phyloP scores from a whole-genome alignment of 2,888 invertebrate genomes.

The Gastrophysa polygoni region DNA sequence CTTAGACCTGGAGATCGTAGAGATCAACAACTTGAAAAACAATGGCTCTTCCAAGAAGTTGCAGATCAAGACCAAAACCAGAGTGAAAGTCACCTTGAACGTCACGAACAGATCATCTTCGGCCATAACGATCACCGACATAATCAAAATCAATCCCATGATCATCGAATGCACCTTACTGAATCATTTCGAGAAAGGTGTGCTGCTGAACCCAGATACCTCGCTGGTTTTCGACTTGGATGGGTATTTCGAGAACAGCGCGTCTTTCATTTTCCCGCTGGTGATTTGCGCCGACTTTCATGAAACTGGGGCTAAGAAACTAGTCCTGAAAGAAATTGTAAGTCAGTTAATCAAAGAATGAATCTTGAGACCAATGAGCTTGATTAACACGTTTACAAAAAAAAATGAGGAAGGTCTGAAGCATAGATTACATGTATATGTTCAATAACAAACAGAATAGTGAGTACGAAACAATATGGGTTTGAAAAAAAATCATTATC shows the following conservation, averaged over 20 bases:
- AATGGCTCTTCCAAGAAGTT: not conserved
- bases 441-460: too few relatives aligned
- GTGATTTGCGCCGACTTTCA: constrained; percentile 15
- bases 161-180: constrained; percentile 12
- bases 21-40: constrained; percentile 3
- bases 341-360: too few relatives aligned
- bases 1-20: constrained; percentile 5
- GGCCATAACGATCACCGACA: constrained; percentile 16
- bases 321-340: constrained; percentile 37
- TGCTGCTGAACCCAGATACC: not conserved
- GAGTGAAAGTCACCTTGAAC: constrained; percentile 12
- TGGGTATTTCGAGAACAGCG: constrained; percentile 28
- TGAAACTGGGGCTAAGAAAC: not conserved
- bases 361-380: too few relatives aligned
- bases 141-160: constrained; percentile 23
- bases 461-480: too few relatives aligned
- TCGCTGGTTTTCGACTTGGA: constrained; percentile 12
- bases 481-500: too few relatives aligned
- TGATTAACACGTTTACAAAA: too few relatives aligned
- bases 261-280: constrained; percentile 21
- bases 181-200: constrained; percentile 15
- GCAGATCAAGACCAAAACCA: constrained; percentile 15
- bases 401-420: too few relatives aligned
- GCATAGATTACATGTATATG: too few relatives aligned
- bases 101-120: constrained; percentile 9